Percentiles rank a stretch among this genome's conserved stretches.
phyloP scores from a whole-genome alignment of 2,797 vertebrate species.

The Jordanella pulchra region DNA sequence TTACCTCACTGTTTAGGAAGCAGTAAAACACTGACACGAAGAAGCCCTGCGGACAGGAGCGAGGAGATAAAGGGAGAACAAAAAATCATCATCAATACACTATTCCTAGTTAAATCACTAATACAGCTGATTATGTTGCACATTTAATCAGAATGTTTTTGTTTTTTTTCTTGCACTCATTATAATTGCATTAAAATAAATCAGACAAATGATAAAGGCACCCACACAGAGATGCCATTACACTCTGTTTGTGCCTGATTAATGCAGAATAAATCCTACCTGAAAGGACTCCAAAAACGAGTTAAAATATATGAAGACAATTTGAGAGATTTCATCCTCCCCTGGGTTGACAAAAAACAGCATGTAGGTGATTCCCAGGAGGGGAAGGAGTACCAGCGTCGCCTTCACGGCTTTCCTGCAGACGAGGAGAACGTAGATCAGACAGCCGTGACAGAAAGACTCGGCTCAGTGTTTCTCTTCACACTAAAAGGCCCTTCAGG shows the following conservation, averaged over 20 bases:
- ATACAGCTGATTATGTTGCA: constrained; percentile 35
- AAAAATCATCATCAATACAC: constrained; percentile 25
- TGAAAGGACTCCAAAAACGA: constrained; percentile 94
- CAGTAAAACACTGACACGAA: constrained; percentile 99
- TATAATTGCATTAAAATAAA: constrained; percentile 8
- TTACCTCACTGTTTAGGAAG: constrained; percentile 98
- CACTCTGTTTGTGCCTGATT: not conserved
- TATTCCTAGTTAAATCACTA: constrained; percentile 38
- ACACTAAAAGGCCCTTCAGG: constrained; percentile 8
- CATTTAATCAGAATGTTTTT: constrained; percentile 23
- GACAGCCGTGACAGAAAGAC: constrained; percentile 12
- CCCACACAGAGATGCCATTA: constrained; percentile 3
- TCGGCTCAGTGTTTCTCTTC: not conserved
- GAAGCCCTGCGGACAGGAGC: constrained; percentile 85
- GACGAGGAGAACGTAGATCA: not conserved
- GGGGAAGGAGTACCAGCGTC: constrained; percentile 90
- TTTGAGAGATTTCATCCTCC: constrained; percentile 89
- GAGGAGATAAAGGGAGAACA: constrained; percentile 26
- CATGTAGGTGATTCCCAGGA: constrained; percentile 96
- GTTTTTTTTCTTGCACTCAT: constrained; percentile 4
- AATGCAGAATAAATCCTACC: constrained; percentile 67
- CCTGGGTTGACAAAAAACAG: constrained; percentile 94
- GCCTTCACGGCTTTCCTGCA: constrained; percentile 94
- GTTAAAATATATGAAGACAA: constrained; percentile 95
- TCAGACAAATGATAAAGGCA: not conserved